Evolutionary conservation across 2,113 vertebrate species (phyloP), one percentile per base, ranked within the genome.

Genomic region (Puffinus mauretanicus): DNA sequence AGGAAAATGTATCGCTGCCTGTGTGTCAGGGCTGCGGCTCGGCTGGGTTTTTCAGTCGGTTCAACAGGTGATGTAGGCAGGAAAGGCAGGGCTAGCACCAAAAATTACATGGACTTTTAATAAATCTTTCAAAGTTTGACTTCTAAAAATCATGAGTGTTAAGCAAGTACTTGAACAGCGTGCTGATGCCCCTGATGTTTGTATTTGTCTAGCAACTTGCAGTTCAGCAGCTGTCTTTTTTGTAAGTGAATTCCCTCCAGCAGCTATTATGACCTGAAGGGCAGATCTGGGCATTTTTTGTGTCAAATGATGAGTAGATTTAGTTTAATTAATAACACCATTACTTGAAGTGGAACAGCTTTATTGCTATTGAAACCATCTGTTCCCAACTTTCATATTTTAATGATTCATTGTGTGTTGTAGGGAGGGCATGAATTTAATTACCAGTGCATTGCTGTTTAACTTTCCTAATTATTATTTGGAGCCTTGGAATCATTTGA

Each of bases 331-430:
- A 93, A 70, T 90, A 88, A 79, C 75, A 83, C 86, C 52, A 79
- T 95, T 83, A 58, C 91, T 82, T 91, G 75, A 86, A 82, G 61
- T 92, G 77, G 92, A 95, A 77, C 67, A 95, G 88, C 92, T 96
- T 92, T 96, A 96, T 97, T 96, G 71, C 89, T 94, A 90, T 91
- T 94, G 93, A 92, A 97, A 90, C 95, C 96, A 97, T 97, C 93
- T 98, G 96, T 80, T 96, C 85, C 71, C 54, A 92, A 40, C 92
- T 89, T 96, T 94, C 82, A 76, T 95, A 94, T 96, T 97, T 95
- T 95, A 95, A 87, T 95, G 84, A 96, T 95, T 96, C 85, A 94
- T 93, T 90, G 62, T 91, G 62, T 88, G 47, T 83, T 88, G 79
- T 57, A 81, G 78, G 67, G 36, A 94, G 84, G 82, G 67, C 88